Conservation (phyloP, 2,888 invertebrate species). For the Bugulina stolonifera region DNA sequence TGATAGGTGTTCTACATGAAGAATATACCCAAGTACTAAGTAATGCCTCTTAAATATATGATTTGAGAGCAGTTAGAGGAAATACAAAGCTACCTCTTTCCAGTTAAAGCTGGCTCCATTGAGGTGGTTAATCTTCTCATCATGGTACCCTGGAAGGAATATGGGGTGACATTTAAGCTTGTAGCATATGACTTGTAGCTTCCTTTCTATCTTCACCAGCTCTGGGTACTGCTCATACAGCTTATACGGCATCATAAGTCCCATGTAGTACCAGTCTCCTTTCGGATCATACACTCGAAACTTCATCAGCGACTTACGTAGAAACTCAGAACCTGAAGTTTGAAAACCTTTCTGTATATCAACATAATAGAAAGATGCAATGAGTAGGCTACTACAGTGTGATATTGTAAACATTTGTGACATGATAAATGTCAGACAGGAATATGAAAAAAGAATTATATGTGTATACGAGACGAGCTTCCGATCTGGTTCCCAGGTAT, state of each 20-base stretch:
- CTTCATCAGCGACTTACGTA: slow-evolving; percentile 12
- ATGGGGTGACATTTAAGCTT: slow-evolving; percentile 43
- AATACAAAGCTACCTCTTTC: slow-evolving; percentile 15
- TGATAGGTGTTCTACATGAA: too few relatives aligned
- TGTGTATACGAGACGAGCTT: too few relatives aligned
- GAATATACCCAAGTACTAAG: too few relatives aligned
- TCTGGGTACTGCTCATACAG: slow-evolving; percentile 43
- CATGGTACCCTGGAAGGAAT: slow-evolving; percentile 38
- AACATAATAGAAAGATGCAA: too few relatives aligned
- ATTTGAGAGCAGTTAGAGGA: too few relatives aligned
- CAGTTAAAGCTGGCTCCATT: slow-evolving; percentile 35
- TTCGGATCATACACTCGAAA: slow-evolving; percentile 7
- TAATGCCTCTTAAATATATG: too few relatives aligned
- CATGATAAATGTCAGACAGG: too few relatives aligned
- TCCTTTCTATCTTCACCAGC: slow-evolving; percentile 38
- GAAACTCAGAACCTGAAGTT: slow-evolving; percentile 12
- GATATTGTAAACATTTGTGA: too few relatives aligned
- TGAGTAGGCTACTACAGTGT: too few relatives aligned
- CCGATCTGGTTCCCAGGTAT: too few relatives aligned
- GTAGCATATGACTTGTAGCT: slow-evolving; percentile 43
- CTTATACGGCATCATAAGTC: slow-evolving; percentile 35
- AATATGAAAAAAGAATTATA: too few relatives aligned
- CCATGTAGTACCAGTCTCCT: slow-evolving; percentile 29
- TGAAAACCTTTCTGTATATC: neutral
- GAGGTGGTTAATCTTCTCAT: slow-evolving; percentile 34